phyloP scores from a whole-genome alignment of 2,888 invertebrate species.

The Coenonympha glycerion region DNA sequence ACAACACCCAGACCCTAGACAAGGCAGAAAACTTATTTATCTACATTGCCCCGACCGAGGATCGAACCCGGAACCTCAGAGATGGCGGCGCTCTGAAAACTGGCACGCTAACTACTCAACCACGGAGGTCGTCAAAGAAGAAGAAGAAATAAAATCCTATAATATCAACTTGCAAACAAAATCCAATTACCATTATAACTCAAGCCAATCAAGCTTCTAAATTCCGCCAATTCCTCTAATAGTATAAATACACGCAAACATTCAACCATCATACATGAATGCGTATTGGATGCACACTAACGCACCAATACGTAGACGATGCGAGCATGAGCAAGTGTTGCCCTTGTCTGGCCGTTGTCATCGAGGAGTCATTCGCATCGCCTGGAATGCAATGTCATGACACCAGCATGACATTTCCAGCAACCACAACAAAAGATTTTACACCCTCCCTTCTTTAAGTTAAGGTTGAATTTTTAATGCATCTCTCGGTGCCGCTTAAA shows the following conservation, averaged over 20 bases:
- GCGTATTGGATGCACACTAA: conserved; percentile 6
- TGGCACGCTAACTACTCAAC: no score
- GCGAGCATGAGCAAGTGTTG: conserved; percentile 55
- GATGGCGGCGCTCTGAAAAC: no score
- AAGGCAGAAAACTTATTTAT: no score
- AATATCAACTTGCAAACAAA: conserved; percentile 8
- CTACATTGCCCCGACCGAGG: no score
- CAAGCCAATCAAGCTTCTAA: conserved; percentile 16
- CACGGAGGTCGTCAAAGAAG: no score
- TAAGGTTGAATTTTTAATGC: conserved; percentile 25
- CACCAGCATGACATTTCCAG: conserved; percentile 43
- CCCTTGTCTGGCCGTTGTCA: conserved; percentile 74
- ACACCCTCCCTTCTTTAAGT: conserved; percentile 13
- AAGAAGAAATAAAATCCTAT: no score
- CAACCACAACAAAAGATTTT: conserved; percentile 25
- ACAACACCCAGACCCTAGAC: no score
- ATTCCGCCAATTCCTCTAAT: conserved; percentile 22
- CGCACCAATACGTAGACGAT: conserved; percentile 33
- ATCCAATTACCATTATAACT: conserved; percentile 11
- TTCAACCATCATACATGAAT: conserved; percentile 7
- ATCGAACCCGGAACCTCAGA: no score
- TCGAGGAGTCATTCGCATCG: conserved; percentile 68
- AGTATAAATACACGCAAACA: conserved; percentile 22
- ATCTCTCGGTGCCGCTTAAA: conserved; percentile 22
- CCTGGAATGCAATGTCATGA: conserved; percentile 70